These are phyloP conservation scores for Syrista parreyssii DNA, from an alignment of 2,888 invertebrate species.

Conservation along the genomic window DNA sequence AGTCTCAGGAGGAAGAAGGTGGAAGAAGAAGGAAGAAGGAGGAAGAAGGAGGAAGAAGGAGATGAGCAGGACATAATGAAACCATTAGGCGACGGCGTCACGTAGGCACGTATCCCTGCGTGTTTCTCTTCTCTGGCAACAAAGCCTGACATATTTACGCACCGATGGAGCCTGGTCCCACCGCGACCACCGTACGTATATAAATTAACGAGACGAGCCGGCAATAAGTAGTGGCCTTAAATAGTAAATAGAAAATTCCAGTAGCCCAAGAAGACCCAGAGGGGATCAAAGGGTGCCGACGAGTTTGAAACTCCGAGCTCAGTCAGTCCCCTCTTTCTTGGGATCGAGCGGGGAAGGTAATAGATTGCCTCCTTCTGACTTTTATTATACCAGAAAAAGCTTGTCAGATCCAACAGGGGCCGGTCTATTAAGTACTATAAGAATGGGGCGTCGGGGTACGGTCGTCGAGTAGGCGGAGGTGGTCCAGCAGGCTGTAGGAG, in stretches of 20 bases:
- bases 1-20: neutral
- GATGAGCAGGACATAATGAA: constrained; percentile 32
- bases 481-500: neutral
- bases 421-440: constrained; percentile 36
- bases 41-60: neutral
- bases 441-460: constrained; percentile 24
- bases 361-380: constrained; percentile 53
- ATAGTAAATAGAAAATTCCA: constrained; percentile 48
- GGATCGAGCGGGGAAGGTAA: constrained; percentile 39
- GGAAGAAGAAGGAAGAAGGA: no score
- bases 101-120: constrained; percentile 26
- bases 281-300: constrained; percentile 46
- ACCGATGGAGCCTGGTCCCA: constrained; percentile 16
- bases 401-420: constrained; percentile 45
- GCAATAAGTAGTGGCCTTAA: constrained; percentile 50
- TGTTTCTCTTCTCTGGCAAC: constrained; percentile 30
- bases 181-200: constrained; percentile 29
- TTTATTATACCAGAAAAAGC: constrained; percentile 51
- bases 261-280: constrained; percentile 34
- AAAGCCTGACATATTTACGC: constrained; percentile 32
- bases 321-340: constrained; percentile 30
- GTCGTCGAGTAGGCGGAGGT: constrained; percentile 27
- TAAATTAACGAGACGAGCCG: constrained; percentile 51
- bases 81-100: constrained; percentile 37
- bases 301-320: constrained; percentile 30